These are phyloP conservation scores for Erythrocercus mccallii DNA, from an alignment of 2,113 vertebrate species.

Conservation along the genomic window DNA sequence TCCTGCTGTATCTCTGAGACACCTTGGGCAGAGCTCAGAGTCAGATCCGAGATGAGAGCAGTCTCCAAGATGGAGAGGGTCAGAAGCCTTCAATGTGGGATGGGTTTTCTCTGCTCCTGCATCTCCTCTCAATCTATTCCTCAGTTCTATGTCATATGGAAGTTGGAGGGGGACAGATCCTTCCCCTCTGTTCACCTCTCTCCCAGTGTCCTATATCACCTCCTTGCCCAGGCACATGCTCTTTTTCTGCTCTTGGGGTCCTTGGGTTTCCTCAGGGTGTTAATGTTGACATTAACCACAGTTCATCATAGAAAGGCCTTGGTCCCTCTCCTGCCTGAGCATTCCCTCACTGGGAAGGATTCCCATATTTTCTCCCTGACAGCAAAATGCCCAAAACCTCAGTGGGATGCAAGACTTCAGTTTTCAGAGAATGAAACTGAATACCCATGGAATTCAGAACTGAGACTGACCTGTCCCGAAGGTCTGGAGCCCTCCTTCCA, in stretches of 20 bases:
- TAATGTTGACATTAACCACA: neutral
- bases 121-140: neutral
- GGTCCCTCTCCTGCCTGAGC: neutral
- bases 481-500: neutral
- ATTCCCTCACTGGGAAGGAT: neutral
- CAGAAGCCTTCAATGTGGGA: neutral
- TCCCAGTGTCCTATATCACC: neutral
- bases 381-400: neutral
- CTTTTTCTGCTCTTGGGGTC: neutral
- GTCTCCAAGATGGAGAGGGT: neutral
- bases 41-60: rapidly evolving
- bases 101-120: neutral
- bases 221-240: neutral
- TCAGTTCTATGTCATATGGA: neutral
- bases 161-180: neutral
- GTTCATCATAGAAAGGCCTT: neutral
- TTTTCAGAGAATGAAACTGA: rapidly evolving
- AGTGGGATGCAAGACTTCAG: neutral
- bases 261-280: neutral
- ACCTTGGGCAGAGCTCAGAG: neutral
- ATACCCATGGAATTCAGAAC: neutral
- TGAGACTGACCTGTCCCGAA: neutral
- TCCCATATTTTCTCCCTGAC: neutral
- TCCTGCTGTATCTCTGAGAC: rapidly evolving
- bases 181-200: neutral